These are phyloP conservation scores for Urechis unicinctus DNA, from an alignment of 2,888 invertebrate genomes.

Conservation along the genomic window DNA sequence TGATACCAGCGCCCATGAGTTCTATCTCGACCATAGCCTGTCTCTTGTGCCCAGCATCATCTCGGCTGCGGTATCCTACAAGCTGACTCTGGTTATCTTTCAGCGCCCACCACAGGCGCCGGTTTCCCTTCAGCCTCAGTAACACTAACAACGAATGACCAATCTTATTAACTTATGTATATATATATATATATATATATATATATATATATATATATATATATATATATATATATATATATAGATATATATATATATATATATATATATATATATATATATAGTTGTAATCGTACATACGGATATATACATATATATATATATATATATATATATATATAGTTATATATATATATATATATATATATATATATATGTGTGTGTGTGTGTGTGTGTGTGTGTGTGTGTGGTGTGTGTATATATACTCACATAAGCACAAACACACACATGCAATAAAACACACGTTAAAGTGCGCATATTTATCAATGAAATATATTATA, in stretches of 20 bases:
- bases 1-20: slow-evolving; percentile 45
- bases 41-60: slow-evolving; percentile 30
- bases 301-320: slow-evolving; percentile 2
- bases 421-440: too few species aligned
- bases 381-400: background rate
- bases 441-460: background rate
- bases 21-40: slow-evolving; percentile 38
- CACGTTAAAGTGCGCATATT: background rate
- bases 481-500: too few species aligned
- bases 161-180: background rate
- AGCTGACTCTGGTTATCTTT: slow-evolving; percentile 46
- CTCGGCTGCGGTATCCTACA: slow-evolving; percentile 40
- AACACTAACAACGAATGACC: slow-evolving; percentile 29
- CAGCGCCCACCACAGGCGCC: slow-evolving; percentile 46
- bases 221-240: too few species aligned
- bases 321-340: too few species aligned
- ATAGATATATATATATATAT: too few species aligned
- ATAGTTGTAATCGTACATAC: background rate
- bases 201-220: background rate
- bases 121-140: slow-evolving; percentile 40
- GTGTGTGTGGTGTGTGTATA: too few species aligned
- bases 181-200: background rate
- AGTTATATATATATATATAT: too few species aligned
- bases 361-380: slow-evolving; percentile 1
- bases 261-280: too few species aligned